Base-by-base conservation (phyloP, 2,797 vertebrate genomes). In the Rhincodon typus region DNA sequence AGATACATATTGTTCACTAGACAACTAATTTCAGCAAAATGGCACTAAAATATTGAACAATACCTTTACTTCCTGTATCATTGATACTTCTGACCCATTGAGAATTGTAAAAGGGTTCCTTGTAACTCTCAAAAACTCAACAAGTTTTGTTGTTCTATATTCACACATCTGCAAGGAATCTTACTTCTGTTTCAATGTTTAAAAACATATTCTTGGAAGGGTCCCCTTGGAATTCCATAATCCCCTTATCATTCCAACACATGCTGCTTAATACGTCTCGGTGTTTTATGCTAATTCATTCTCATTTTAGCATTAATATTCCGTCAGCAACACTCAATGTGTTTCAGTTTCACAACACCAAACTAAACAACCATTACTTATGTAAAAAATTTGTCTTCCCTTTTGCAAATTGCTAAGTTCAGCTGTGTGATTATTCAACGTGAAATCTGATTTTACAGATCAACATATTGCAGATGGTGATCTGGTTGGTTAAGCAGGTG, bases 291-390 rank as follows among this genome's bases (percentile, higher is more conserved):
- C 70, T 77, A 95, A 95, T 74, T 95, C 42, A 95, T 95, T 95
- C 70, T 95, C 94, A 95, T 95, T 95, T 53, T 74, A 21, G 50
- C 94, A 95, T 95, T 95, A 95, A 95, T 95, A 95, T 95, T 95
- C 94, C 19, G 70, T 46, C 94, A 74, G n/a, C 93, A 30, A 72
- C 23, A 27, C 93, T 94, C 12, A 94, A 70, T 50, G 93, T 42
- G 38, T 13, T 94, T 94, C 93, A 74, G 94, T 95, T 46, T 95
- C 94, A 95, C 42, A 95, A 95, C 70, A 74, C 69, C 94, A 95
- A 95, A 95, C 94, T 50, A 94, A 74, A 94, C 42, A 77, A 57
- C 69, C 30, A 95, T 95, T 77, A 74, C 69, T 95, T 95, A 77
- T 95, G 94, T 95, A 53, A 72, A 74, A 42, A 95, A 95, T 95